phyloP scores from a whole-genome alignment of 2,888 invertebrate species.

The Acanthococcus lagerstroemiae region DNA sequence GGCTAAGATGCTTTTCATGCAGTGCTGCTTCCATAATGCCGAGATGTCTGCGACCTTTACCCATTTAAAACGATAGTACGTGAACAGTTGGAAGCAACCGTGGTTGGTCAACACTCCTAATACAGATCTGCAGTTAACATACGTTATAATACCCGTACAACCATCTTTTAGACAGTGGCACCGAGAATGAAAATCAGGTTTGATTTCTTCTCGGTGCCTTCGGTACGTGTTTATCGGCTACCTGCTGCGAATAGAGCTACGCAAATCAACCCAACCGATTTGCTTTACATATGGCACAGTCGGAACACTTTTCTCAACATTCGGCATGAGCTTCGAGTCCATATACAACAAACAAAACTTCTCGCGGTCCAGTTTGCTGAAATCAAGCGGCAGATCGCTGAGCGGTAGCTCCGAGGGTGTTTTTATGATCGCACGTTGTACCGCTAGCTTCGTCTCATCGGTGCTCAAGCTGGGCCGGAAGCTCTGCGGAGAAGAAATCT shows the following conservation, averaged over 20 bases:
- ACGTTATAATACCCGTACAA: too few relatives aligned
- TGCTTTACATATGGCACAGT: not conserved
- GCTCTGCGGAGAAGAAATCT: not conserved
- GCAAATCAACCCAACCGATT: conserved; percentile 2
- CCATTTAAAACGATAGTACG: not conserved
- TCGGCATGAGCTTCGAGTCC: conserved; percentile 1
- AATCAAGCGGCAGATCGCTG: conserved; percentile 1
- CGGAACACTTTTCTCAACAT: not conserved
- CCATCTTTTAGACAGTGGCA: too few relatives aligned
- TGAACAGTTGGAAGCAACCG: not conserved
- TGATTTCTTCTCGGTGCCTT: too few relatives aligned
- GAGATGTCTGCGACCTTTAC: conserved; percentile 2
- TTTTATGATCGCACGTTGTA: conserved; percentile 12
- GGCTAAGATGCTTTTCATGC: conserved; percentile 1
- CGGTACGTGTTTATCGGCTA: too few relatives aligned
- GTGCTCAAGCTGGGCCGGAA: not conserved
- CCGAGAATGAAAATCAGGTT: too few relatives aligned
- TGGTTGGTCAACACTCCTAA: conserved; percentile 11
- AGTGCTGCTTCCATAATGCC: not conserved
- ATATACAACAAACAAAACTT: conserved; percentile 10
- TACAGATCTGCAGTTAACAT: conserved; percentile 1
- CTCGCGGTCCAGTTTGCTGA: conserved; percentile 8
- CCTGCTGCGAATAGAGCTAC: too few relatives aligned
- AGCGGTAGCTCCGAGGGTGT: conserved; percentile 1
- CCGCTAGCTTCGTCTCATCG: not conserved